Conservation (phyloP, 2,888 invertebrate genomes). For the Drosophila merina region DNA sequence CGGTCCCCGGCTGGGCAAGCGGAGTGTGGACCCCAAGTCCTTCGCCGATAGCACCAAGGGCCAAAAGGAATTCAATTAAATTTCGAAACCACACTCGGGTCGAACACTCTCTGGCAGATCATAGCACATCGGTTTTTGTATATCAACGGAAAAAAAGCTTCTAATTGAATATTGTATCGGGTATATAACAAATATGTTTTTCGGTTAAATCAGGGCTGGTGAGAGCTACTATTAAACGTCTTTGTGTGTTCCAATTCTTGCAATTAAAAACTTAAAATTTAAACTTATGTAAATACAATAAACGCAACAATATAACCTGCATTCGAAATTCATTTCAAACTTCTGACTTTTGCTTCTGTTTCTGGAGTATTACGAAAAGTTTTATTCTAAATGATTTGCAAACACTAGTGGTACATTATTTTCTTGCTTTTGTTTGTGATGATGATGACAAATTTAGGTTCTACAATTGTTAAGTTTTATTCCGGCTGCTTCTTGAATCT, state of each 20-base stretch:
- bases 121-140: slow-evolving; percentile 24
- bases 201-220: slow-evolving; percentile 73
- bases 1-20: slow-evolving; percentile 87
- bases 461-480: slow-evolving; percentile 4
- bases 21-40: slow-evolving; percentile 71
- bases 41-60: slow-evolving; percentile 45
- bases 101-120: slow-evolving; percentile 11
- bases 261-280: slow-evolving; percentile 1
- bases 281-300: slow-evolving; percentile 36
- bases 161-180: slow-evolving; percentile 51
- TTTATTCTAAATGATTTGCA: slow-evolving; percentile 56
- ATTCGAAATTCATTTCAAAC: slow-evolving; percentile 1
- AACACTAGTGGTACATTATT: slow-evolving; percentile 32
- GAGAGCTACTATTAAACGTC: slow-evolving; percentile 67
- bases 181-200: slow-evolving; percentile 42
- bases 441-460: slow-evolving; percentile 15
- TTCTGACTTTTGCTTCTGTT: not conserved
- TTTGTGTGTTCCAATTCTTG: slow-evolving; percentile 55
- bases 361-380: slow-evolving; percentile 36
- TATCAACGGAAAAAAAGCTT: slow-evolving; percentile 60
- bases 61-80: slow-evolving; percentile 66
- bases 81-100: slow-evolving; percentile 20
- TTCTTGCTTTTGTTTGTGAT: slow-evolving; percentile 10
- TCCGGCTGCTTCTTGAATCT: slow-evolving; percentile 81
- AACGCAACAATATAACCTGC: slow-evolving; percentile 3